Base-by-base conservation (phyloP, 2,888 invertebrate species). In the Gryllus longicercus region DNA sequence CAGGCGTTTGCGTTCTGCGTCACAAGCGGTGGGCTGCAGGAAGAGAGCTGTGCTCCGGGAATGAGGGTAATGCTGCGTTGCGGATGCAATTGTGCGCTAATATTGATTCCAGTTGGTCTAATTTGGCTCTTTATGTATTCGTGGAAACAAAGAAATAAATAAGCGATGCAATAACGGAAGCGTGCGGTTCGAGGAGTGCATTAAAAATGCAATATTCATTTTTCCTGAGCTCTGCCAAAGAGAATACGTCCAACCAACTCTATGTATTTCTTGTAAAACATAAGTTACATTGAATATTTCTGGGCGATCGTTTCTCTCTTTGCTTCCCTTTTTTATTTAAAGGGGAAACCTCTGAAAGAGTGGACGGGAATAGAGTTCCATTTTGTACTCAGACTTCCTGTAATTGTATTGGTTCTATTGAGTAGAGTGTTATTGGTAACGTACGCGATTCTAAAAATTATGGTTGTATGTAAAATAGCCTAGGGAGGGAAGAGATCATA, bases 351-450 rank as follows among this genome's bases (percentile, higher is more conserved):
- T 18, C 63, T 4, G 63, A 63, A 63, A n/a, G 63, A 1, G 16
- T n/a, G 14, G 16, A 63, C n/a, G 63, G n/a, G 8, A 63, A 63
- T 8, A n/a, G 14, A 14, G n/a, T n/a, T n/a, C 63, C 63, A 63
- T 63, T 63, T 5, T 63, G 14, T 63, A 63, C n/a, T 8, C 63
- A 63, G 63, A 63, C 63, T 63, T n/a, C n/a, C 63, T 63, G 63
- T 63, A 63, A 63, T 63, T 63, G 63, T 63, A 63, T 63, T 63
- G 63, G 63, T 63, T 63, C 63, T 63, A 63, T 63, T 63, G 63
- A 63, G 16, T 63, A 63, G 63, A 63, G 63, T 63, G 63, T 16
- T 63, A 63, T 63, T 63, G 16, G 63, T 63, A 63, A 63, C 63
- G 63, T 63, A 63, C n/a, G 63, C 63, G 63, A 63, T n/a, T 63